Percentiles rank a stretch among this genome's conserved stretches.
These are phyloP conservation scores for Eristalis intricaria DNA, from an alignment of 2,888 invertebrate genomes.

Conservation along the genomic window DNA sequence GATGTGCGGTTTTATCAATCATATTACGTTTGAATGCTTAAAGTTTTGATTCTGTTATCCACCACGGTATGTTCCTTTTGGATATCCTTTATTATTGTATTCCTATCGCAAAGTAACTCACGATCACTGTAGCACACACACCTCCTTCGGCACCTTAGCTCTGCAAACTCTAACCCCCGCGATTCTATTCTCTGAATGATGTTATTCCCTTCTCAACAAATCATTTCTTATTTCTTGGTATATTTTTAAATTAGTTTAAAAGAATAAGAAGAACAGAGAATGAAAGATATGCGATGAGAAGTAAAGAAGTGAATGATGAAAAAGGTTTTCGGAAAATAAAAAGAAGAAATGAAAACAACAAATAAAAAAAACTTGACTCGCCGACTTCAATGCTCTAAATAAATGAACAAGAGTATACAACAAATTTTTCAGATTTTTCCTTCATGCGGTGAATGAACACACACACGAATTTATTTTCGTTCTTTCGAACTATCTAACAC, in stretches of 20 bases:
- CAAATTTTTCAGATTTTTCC: constrained; percentile 58
- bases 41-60: neutral
- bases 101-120: neutral
- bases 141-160: neutral
- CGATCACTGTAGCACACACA: neutral
- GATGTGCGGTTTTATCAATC: constrained; percentile 65
- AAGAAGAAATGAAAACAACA: constrained; percentile 19
- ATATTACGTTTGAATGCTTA: constrained; percentile 51
- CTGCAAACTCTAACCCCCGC: neutral
- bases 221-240: constrained; percentile 4
- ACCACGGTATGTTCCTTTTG: neutral
- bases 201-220: constrained; percentile 9
- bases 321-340: neutral
- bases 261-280: constrained; percentile 4
- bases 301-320: constrained; percentile 16
- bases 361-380: constrained; percentile 61
- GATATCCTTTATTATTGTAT: neutral
- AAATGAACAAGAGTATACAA: constrained; percentile 63
- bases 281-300: neutral
- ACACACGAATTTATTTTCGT: constrained; percentile 50
- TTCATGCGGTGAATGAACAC: constrained; percentile 64
- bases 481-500: constrained; percentile 2
- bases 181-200: neutral
- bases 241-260: constrained; percentile 27
- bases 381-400: constrained; percentile 71